Evolutionary conservation across 2,888 invertebrate species (phyloP).

Genomic region (Protophormia terraenovae): DNA sequence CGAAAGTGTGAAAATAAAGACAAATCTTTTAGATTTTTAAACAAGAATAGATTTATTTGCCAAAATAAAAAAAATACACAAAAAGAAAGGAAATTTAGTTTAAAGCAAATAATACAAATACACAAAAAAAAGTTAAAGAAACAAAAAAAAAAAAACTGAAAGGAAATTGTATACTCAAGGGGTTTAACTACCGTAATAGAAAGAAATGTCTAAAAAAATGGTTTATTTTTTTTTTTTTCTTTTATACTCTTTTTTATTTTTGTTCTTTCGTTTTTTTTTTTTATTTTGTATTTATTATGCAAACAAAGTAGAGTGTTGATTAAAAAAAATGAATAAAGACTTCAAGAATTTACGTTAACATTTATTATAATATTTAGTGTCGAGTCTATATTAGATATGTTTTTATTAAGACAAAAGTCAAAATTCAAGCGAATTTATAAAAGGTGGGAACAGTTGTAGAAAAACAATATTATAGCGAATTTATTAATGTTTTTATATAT

Average conservation of each 20-base stretch:
- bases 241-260: conserved; percentile 1
- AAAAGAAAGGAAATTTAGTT: conserved; percentile 7
- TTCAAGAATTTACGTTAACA: background rate
- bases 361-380: no score
- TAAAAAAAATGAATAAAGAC: conserved; percentile 28
- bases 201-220: conserved; percentile 54
- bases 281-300: conserved; percentile 62
- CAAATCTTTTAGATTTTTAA: conserved; percentile 34
- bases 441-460: no score
- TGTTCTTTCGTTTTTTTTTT: background rate
- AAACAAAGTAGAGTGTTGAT: conserved; percentile 56
- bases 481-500: no score
- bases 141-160: conserved; percentile 16
- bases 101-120: conserved; percentile 30
- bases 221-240: conserved; percentile 37
- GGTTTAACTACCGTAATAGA: conserved; percentile 37
- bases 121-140: conserved; percentile 6
- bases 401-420: no score
- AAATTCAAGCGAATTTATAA: no score
- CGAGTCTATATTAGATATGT: no score
- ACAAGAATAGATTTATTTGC: conserved; percentile 44
- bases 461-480: no score
- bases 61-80: background rate
- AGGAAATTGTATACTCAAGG: conserved; percentile 56
- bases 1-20: conserved; percentile 54